Conservation (phyloP, 2,113 vertebrate genomes). For the Tetraodon nigroviridis region DNA sequence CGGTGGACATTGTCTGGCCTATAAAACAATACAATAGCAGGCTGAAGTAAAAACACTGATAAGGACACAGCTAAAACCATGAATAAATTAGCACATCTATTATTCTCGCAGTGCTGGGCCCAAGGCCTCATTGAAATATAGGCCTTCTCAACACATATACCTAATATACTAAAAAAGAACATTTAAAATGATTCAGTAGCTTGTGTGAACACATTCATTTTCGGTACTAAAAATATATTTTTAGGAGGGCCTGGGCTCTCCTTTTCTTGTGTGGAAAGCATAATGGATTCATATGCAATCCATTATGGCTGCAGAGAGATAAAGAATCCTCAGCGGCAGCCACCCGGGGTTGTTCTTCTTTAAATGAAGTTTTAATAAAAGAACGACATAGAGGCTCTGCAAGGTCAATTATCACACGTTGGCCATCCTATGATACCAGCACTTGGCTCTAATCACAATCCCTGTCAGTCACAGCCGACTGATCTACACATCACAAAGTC, state of each 20-base stretch:
- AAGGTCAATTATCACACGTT: conserved; percentile 77
- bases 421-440: conserved; percentile 49
- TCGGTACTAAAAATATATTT: conserved; percentile 86
- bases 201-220: conserved; percentile 79
- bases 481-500: conserved; percentile 69
- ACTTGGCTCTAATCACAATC: conserved; percentile 70
- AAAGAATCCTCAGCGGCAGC: conserved; percentile 64
- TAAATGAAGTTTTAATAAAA: conserved; percentile 84
- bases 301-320: conserved; percentile 70
- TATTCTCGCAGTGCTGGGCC: conserved; percentile 55
- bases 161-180: conserved; percentile 83
- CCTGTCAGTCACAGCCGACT: conserved; percentile 69
- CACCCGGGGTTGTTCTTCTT: conserved; percentile 79
- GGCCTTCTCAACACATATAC: conserved; percentile 81
- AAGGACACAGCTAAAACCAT: conserved; percentile 64
- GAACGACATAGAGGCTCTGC: conserved; percentile 71
- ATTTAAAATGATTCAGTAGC: conserved; percentile 84
- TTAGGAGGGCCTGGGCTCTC: conserved; percentile 75
- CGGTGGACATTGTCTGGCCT: conserved; percentile 3
- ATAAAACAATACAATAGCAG: conserved; percentile 47
- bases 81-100: conserved; percentile 71
- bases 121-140: conserved; percentile 75
- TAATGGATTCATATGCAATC: conserved; percentile 80
- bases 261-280: conserved; percentile 70
- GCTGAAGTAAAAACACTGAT: conserved; percentile 45